A percentile compares a stretch with the other conserved stretches of the same genome.
These are phyloP conservation scores for Aricia artaxerxes DNA, from an alignment of 2,888 invertebrate species.

Conservation along the genomic window DNA sequence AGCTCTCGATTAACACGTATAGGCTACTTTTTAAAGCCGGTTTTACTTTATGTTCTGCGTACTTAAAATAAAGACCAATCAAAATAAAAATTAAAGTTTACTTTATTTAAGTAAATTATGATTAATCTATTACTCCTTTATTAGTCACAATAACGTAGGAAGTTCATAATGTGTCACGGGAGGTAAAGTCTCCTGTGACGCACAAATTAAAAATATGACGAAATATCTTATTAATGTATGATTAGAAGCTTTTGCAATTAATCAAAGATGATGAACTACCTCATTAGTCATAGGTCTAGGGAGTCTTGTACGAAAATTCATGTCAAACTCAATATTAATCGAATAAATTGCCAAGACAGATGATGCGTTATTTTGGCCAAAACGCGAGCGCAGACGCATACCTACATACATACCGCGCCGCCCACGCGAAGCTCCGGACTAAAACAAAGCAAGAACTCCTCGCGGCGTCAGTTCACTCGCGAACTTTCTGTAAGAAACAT, in stretches of 20 bases:
- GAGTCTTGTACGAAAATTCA: conserved; percentile 34
- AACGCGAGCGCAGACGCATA: conserved; percentile 58
- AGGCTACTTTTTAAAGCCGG: too few species aligned
- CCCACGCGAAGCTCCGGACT: conserved; percentile 66
- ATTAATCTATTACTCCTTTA: not conserved
- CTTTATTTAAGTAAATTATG: not conserved
- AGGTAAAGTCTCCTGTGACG: not conserved
- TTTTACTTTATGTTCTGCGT: too few species aligned
- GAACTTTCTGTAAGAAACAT: conserved; percentile 63
- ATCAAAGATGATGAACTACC: not conserved
- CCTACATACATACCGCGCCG: conserved; percentile 47
- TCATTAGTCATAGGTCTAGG: conserved; percentile 8
- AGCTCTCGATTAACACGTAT: too few species aligned
- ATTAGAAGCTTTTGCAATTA: not conserved
- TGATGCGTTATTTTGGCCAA: conserved; percentile 59
- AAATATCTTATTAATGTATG: not conserved
- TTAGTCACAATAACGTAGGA: not conserved
- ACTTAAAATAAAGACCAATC: too few species aligned
- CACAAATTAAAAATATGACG: conserved; percentile 8
- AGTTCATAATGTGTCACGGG: not conserved
- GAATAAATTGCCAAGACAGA: conserved; percentile 66
- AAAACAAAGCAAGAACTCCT: conserved; percentile 63
- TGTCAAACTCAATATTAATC: conserved; percentile 56
- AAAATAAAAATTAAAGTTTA: not conserved
- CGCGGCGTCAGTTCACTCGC: conserved; percentile 63